Conservation (phyloP, 1,140 invertebrate species). For the Pectinophora gossypiella region DNA sequence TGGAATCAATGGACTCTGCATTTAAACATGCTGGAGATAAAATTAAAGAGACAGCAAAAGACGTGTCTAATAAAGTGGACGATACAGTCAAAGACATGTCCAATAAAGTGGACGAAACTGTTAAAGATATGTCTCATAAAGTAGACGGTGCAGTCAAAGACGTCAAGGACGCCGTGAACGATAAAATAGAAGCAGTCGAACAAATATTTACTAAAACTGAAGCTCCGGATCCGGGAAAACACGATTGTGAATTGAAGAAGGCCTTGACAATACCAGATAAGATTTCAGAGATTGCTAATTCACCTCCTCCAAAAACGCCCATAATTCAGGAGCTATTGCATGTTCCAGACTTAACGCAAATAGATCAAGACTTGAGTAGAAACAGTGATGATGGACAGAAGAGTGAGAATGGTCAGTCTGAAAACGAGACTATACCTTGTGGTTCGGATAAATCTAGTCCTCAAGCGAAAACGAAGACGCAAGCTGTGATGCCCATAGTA, state of each 20-base stretch:
- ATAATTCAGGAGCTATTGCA: slow-evolving; percentile 55
- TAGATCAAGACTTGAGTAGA: slow-evolving; percentile 61
- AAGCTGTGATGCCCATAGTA: slow-evolving; percentile 69
- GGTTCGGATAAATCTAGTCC: slow-evolving; percentile 68
- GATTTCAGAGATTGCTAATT: slow-evolving; percentile 47
- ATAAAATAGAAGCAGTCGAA: slow-evolving; percentile 45
- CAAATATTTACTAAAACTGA: slow-evolving; percentile 46
- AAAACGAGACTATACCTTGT: slow-evolving; percentile 70
- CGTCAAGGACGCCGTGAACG: slow-evolving; percentile 25
- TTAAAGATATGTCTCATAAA: slow-evolving; percentile 7
- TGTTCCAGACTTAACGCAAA: slow-evolving; percentile 59
- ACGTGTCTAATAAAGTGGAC: slow-evolving; percentile 32
- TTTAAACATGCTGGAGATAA: slow-evolving; percentile 28
- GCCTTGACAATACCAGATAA: slow-evolving; percentile 47
- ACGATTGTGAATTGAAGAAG: slow-evolving; percentile 42
- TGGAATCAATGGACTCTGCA: slow-evolving; percentile 30
- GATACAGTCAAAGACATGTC: slow-evolving; percentile 12
- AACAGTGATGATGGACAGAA: slow-evolving; percentile 66
- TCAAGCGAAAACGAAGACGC: slow-evolving; percentile 59
- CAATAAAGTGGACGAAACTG: slow-evolving; percentile 2
- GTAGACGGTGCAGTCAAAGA: slow-evolving; percentile 4
- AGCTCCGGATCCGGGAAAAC: slow-evolving; percentile 26
- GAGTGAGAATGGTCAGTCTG: slow-evolving; percentile 59
- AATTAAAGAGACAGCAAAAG: slow-evolving; percentile 32
- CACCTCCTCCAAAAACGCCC: slow-evolving; percentile 58